Base-by-base conservation (phyloP, 2,797 vertebrate species). In the Botia kubotai region DNA sequence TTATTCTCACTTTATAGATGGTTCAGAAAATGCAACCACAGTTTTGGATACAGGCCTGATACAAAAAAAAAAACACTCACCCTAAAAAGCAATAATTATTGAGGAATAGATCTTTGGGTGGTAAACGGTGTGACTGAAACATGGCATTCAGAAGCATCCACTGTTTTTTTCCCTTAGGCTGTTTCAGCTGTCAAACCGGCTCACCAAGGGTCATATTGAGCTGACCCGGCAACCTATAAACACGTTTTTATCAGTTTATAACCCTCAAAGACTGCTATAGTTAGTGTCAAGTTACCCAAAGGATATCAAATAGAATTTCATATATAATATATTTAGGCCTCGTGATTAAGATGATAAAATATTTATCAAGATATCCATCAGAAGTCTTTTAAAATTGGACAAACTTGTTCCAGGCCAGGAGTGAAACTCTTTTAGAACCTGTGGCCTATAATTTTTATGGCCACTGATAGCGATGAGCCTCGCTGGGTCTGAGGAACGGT, bases 11-110 rank as follows among this genome's bases (percentile, higher is more conserved):
- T 66, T 21, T 46, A 33, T 69, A 57, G 53, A 13, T 29, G 21
- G 39, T 23, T 48, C 65, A 69, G 75, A 46, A 83, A 85, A 81
- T 68, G 17, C 66, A 52, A 72, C 68, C 75, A 63, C 39, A 77
- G 62, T 73, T 79, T 79, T 82, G 72, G 52, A 65, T 66, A 19
- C 19, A 67, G 60, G 60, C 66, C 57, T 53, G 68, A 67, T 55
- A 13, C 67, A 60, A 57, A 67, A 73, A 58, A 68, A 13, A 62
- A 53, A 68, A 19, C 21, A 3, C 6, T 29, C 10, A 33, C 16
- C 16, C 29, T 53, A 52, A 53, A 66, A 63, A 50, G 29, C 50
- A n/a, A 63, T 21, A 52, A n/a, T 55, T 75, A 7, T 13, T 10
- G 29, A 43, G 23, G 26, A 75, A 65, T 69, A 10, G n/a, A 58